These are phyloP conservation scores for Sylvia atricapilla DNA, from an alignment of 2,113 vertebrate genomes.

Conservation along the genomic window DNA sequence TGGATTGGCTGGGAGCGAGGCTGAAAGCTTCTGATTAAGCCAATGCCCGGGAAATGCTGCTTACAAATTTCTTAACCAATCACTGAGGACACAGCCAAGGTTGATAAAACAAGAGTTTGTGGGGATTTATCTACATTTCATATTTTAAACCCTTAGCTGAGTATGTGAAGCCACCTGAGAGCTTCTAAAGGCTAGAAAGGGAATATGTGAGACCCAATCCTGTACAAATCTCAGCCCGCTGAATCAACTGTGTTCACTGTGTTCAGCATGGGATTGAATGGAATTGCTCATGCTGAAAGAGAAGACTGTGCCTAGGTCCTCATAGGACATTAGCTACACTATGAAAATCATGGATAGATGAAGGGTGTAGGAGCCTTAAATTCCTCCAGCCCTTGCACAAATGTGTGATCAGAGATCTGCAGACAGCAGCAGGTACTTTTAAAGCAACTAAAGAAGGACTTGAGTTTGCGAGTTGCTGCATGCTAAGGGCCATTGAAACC, in stretches of 20 bases:
- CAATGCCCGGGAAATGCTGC: neutral
- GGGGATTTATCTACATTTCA: constrained; percentile 31
- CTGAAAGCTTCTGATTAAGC: constrained; percentile 24
- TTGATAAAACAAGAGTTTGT: neutral
- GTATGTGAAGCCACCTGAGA: neutral
- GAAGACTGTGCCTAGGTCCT: neutral
- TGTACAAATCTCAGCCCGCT: neutral
- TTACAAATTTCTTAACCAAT: neutral
- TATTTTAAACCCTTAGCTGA: constrained; percentile 15
- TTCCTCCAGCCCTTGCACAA: neutral
- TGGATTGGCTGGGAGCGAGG: constrained; percentile 9
- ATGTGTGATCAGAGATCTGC: neutral
- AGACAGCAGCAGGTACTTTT: neutral
- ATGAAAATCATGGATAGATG: neutral
- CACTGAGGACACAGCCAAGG: neutral
- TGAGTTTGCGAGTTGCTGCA: neutral
- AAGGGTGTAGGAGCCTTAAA: neutral
- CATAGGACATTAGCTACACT: neutral
- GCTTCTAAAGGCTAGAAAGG: neutral
- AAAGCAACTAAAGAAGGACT: neutral
- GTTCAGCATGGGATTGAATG: neutral
- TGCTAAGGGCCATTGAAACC: neutral
- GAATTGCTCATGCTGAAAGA: constrained; percentile 17
- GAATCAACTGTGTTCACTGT: neutral
- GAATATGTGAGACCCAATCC: neutral